phyloP scores from a whole-genome alignment of 2,888 invertebrate species.

The Drosophila helvetica region DNA sequence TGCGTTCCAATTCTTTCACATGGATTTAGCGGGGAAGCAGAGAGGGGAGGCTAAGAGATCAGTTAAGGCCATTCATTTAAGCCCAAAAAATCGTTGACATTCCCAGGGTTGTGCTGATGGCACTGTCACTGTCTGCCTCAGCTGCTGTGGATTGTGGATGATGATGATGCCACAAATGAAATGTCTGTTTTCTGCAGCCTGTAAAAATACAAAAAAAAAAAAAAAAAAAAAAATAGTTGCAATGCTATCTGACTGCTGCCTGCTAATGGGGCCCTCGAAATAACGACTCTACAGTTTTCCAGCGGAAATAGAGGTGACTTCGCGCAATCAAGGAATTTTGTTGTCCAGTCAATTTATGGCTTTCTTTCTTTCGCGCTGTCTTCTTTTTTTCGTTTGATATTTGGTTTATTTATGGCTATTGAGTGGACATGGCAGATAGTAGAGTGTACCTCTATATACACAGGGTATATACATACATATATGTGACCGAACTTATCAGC shows the following conservation, averaged over 20 bases:
- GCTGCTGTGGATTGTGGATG: not conserved
- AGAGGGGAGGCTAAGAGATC: conserved; percentile 23
- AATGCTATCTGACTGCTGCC: conserved; percentile 16
- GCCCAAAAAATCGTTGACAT: conserved; percentile 20
- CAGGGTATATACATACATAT: not conserved
- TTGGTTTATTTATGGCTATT: conserved; percentile 11
- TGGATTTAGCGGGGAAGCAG: conserved; percentile 7
- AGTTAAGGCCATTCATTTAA: conserved; percentile 25
- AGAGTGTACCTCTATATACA: conserved; percentile 49
- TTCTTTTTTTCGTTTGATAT: not conserved
- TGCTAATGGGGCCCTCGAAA: conserved; percentile 40
- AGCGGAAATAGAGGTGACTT: conserved; percentile 54
- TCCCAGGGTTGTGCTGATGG: not conserved
- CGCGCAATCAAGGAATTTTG: conserved; percentile 26
- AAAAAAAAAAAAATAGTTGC: conserved; percentile 26
- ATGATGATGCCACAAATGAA: conserved; percentile 43
- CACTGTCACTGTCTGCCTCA: not conserved
- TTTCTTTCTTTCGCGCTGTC: conserved; percentile 31
- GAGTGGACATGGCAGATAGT: conserved; percentile 25
- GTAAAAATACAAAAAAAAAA: too few relatives aligned
- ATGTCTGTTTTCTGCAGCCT: conserved; percentile 37
- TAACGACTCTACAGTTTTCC: not conserved
- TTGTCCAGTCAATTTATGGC: conserved; percentile 56
- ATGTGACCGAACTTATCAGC: conserved; percentile 29
- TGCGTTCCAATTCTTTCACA: conserved; percentile 52